Conservation (phyloP, 2,797 vertebrate species). For the Lithobates sylvaticus region DNA sequence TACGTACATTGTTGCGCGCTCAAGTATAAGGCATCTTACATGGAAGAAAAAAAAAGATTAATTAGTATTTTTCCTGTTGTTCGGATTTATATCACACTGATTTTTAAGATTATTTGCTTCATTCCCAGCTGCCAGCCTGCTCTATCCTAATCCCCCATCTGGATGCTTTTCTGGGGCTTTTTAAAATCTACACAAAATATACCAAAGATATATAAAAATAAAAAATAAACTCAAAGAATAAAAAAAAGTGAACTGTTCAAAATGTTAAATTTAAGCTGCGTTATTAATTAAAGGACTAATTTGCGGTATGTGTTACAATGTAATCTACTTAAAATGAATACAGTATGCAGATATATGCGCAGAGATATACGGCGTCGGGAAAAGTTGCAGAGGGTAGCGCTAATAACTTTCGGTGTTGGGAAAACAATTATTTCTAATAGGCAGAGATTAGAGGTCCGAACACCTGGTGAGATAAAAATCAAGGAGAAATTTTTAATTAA, state of each 20-base stretch:
- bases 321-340: slow-evolving; percentile 38
- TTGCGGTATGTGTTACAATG: slow-evolving; percentile 37
- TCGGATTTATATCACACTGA: slow-evolving; percentile 60
- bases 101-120: slow-evolving; percentile 57
- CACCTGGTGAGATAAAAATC: slow-evolving; percentile 48
- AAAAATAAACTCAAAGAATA: slow-evolving; percentile 2
- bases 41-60: slow-evolving; percentile 57
- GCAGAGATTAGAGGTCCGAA: slow-evolving; percentile 39
- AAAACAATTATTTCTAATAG: slow-evolving; percentile 23
- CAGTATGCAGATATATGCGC: slow-evolving; percentile 2
- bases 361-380: neutral
- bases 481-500: slow-evolving; percentile 44
- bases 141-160: slow-evolving; percentile 62
- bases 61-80: slow-evolving; percentile 60
- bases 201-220: slow-evolving; percentile 12
- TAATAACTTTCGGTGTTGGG: neutral
- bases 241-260: neutral
- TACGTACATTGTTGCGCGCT: neutral
- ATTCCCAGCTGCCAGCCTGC: slow-evolving; percentile 55
- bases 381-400: neutral
- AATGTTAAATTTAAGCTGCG: slow-evolving; percentile 23
- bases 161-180: slow-evolving; percentile 42
- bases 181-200: slow-evolving; percentile 24
- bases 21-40: slow-evolving; percentile 30
- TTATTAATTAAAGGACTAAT: slow-evolving; percentile 47